phyloP scores from a whole-genome alignment of 1,140 invertebrate species.

The Bombus sylvicola region DNA sequence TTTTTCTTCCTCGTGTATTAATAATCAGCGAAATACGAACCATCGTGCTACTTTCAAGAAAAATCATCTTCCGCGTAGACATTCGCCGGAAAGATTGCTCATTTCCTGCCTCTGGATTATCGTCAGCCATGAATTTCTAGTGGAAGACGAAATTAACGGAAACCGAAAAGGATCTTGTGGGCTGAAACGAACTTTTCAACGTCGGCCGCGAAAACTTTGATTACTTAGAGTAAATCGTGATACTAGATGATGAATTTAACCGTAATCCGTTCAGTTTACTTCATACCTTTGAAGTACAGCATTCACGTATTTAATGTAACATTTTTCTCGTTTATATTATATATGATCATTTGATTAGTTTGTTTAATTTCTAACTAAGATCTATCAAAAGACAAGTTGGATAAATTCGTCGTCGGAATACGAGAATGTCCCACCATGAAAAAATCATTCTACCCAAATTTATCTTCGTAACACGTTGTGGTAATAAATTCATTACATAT shows the following conservation, averaged over 20 bases:
- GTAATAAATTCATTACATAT: no score
- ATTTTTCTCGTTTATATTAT: neutral
- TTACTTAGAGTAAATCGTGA: neutral
- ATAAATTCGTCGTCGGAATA: no score
- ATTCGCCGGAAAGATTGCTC: conserved; percentile 39
- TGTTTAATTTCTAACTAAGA: no score
- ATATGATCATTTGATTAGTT: no score
- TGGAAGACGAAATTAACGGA: conserved; percentile 5
- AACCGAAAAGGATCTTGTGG: neutral
- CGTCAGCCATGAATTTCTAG: conserved; percentile 42
- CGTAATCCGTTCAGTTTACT: neutral
- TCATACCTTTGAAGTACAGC: neutral
- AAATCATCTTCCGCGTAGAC: neutral
- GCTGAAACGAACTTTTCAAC: neutral
- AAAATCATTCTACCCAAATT: no score
- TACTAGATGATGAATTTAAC: neutral
- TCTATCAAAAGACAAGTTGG: no score
- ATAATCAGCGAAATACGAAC: conserved; percentile 41
- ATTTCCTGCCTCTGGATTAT: conserved; percentile 61
- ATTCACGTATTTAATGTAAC: no score
- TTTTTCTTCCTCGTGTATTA: conserved; percentile 43
- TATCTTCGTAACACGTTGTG: no score
- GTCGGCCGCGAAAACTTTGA: neutral
- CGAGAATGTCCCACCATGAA: no score
- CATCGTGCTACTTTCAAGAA: neutral